Evolutionary conservation across 2,113 vertebrate genomes (phyloP).

Genomic region (Megalops atlanticus): DNA sequence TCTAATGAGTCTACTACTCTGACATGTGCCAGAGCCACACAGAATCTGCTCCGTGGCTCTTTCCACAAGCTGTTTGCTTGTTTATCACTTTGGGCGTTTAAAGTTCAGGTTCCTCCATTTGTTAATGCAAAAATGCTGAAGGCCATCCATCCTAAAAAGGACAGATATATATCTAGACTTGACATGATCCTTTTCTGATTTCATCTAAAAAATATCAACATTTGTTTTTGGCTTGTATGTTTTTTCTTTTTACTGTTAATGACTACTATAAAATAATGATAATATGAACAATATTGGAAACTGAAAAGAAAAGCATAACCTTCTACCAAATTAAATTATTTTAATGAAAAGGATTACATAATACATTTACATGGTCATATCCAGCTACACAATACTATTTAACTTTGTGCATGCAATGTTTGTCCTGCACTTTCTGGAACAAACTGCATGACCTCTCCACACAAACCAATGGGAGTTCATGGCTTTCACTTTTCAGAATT

Average conservation of each 20-base stretch:
- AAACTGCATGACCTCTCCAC: no score
- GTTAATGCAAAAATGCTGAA: conserved; percentile 6
- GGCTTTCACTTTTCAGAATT: no score
- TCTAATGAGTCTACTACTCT: conserved; percentile 5
- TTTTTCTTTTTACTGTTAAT: neutral
- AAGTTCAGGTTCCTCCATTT: neutral
- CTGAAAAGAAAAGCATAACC: neutral
- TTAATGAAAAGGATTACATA: neutral
- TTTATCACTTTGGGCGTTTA: neutral
- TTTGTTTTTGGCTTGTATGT: neutral
- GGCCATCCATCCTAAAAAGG: neutral
- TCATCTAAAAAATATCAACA: neutral
- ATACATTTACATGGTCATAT: no score
- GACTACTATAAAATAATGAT: neutral
- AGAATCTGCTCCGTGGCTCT: neutral
- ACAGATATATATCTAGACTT: neutral
- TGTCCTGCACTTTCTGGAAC: no score
- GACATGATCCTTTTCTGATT: neutral
- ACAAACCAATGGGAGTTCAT: no score
- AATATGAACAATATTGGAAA: neutral
- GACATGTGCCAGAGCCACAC: neutral
- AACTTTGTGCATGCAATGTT: no score
- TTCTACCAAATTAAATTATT: neutral
- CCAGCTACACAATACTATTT: no score
- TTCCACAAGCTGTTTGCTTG: neutral